A percentile compares a stretch with the other conserved stretches of the same genome.
Evolutionary conservation across 2,113 vertebrate genomes (phyloP).

Genomic region (Neodontobutis hainanensis): DNA sequence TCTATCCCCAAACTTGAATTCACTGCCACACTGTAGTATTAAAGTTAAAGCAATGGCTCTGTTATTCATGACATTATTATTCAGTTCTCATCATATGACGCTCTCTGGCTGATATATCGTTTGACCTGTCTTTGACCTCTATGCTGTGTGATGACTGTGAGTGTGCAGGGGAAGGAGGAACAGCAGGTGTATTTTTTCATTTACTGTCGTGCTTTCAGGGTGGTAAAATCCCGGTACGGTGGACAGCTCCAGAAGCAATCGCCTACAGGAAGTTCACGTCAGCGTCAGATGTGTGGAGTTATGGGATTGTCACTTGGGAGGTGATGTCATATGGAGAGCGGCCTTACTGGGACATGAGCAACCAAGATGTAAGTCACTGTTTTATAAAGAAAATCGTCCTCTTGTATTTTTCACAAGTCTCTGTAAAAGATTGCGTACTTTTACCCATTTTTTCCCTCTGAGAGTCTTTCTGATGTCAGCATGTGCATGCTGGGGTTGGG

Average conservation of each 20-base stretch:
- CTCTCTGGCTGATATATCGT: neutral
- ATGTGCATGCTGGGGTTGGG: neutral
- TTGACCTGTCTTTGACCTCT: constrained; percentile 5
- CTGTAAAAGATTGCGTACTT: constrained; percentile 7
- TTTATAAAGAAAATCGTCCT: constrained; percentile 2
- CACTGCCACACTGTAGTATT: neutral
- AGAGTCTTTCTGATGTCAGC: constrained; percentile 28
- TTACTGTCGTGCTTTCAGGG: constrained; percentile 58
- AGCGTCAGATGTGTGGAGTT: constrained; percentile 82
- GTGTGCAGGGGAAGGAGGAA: neutral
- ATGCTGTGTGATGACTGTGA: neutral
- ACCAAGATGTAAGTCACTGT: constrained; percentile 79
- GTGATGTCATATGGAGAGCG: constrained; percentile 82
- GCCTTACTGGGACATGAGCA: constrained; percentile 85
- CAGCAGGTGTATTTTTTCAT: neutral
- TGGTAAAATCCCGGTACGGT: constrained; percentile 81
- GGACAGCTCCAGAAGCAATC: constrained; percentile 82
- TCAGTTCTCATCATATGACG: constrained; percentile 2
- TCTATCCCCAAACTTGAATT: neutral
- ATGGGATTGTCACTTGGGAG: constrained; percentile 84
- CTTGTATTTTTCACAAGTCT: constrained; percentile 14
- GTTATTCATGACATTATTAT: constrained; percentile 2
- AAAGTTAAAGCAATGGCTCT: neutral
- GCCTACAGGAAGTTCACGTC: constrained; percentile 83
- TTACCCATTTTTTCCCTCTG: constrained; percentile 6